Percentiles rank a stretch among this genome's conserved stretches.
phyloP scores from a whole-genome alignment of 2,888 invertebrate species.

The Acrobasis suavella region DNA sequence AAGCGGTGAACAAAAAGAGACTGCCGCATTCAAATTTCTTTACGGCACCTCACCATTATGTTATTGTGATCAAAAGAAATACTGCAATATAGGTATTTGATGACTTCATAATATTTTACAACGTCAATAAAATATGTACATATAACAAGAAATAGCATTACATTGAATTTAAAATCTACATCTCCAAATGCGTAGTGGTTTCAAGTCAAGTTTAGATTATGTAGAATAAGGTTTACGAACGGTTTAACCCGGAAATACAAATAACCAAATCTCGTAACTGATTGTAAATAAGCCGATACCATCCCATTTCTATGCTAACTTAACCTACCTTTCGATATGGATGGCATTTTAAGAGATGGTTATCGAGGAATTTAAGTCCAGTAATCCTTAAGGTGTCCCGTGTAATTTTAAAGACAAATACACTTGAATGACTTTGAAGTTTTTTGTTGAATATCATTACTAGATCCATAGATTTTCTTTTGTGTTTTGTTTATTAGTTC shows the following conservation, averaged over 20 bases:
- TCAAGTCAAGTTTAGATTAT: not conserved
- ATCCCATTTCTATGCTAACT: slow-evolving; percentile 41
- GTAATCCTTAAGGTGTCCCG: slow-evolving; percentile 36
- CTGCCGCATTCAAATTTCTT: slow-evolving; percentile 60
- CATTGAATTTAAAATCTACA: slow-evolving; percentile 7
- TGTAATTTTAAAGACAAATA: slow-evolving; percentile 37
- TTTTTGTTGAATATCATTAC: not conserved
- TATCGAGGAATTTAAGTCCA: slow-evolving; percentile 36
- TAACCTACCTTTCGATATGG: slow-evolving; percentile 32
- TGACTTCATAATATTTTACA: slow-evolving; percentile 47
- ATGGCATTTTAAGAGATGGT: slow-evolving; percentile 37
- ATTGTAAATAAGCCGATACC: slow-evolving; percentile 33
- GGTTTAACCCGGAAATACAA: slow-evolving; percentile 32
- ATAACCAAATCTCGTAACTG: slow-evolving; percentile 33
- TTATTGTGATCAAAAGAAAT: slow-evolving; percentile 45
- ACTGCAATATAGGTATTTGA: slow-evolving; percentile 49
- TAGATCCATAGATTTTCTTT: not conserved
- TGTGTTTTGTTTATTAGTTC: not conserved
- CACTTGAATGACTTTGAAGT: slow-evolving; percentile 8
- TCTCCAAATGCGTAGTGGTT: not conserved
- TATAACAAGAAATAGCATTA: slow-evolving; percentile 15
- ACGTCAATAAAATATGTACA: slow-evolving; percentile 22
- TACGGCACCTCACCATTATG: slow-evolving; percentile 50
- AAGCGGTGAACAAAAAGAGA: slow-evolving; percentile 59
- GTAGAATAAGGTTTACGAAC: slow-evolving; percentile 8